Evolutionary conservation across 2,113 vertebrate species (phyloP).

Genomic region (Actenoides hombroni): DNA sequence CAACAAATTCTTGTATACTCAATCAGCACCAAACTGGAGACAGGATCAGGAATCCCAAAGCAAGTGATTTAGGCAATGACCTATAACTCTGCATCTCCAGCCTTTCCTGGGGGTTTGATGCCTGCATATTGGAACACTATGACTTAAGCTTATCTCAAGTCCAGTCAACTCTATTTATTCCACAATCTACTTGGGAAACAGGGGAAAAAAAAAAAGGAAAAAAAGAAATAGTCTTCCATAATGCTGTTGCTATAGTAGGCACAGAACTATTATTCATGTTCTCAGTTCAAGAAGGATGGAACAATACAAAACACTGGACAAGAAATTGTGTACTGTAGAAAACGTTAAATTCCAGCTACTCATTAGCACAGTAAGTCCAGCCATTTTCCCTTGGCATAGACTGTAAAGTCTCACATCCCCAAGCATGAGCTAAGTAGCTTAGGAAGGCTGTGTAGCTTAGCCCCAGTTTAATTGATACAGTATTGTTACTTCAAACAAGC

Average conservation of each 20-base stretch:
- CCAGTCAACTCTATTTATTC: neutral
- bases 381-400: neutral
- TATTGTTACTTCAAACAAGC: constrained; percentile 59
- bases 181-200: neutral
- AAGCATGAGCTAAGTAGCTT: constrained; percentile 38
- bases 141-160: neutral
- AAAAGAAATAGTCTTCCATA: neutral
- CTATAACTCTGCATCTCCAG: neutral
- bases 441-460: neutral
- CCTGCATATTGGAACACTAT: neutral
- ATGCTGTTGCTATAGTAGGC: neutral
- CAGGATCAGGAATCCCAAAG: neutral
- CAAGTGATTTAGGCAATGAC: neutral
- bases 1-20: neutral
- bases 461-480: constrained; percentile 36
- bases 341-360: neutral
- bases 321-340: neutral
- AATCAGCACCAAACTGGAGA: neutral
- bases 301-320: neutral
- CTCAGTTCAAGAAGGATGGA: neutral
- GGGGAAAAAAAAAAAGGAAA: too few species aligned
- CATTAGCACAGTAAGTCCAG: neutral
- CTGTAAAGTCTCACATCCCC: neutral
- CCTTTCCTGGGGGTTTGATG: neutral
- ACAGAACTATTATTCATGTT: neutral